These are phyloP conservation scores for Maniola hyperantus DNA, from an alignment of 2,888 invertebrate species.

Conservation along the genomic window DNA sequence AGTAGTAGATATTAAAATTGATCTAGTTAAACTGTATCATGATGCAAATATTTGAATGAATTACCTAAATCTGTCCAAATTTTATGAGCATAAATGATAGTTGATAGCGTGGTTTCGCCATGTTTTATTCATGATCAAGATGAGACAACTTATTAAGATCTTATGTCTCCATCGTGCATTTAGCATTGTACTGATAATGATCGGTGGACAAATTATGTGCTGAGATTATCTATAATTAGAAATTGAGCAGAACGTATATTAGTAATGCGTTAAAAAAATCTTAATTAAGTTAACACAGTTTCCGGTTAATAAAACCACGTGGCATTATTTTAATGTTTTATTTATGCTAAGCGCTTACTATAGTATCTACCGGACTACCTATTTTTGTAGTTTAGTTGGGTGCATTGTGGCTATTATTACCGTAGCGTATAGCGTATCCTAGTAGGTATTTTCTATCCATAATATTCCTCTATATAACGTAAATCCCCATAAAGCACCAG, in stretches of 20 bases:
- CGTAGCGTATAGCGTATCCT: neutral
- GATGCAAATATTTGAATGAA: conserved; percentile 32
- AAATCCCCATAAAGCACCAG: too few relatives aligned
- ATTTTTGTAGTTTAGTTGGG: neutral
- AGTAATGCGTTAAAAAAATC: conserved; percentile 8
- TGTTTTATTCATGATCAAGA: conserved; percentile 34
- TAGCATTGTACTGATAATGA: conserved; percentile 19
- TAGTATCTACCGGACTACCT: neutral
- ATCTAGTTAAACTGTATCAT: conserved; percentile 32
- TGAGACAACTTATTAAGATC: conserved; percentile 25
- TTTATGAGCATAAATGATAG: conserved; percentile 33
- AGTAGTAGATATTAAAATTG: conserved; percentile 28
- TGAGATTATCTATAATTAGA: conserved; percentile 18
- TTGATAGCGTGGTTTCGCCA: conserved; percentile 23
- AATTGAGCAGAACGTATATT: conserved; percentile 16
- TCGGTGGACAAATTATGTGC: conserved; percentile 20
- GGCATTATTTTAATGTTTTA: conserved; percentile 39
- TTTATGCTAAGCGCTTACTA: conserved; percentile 45
- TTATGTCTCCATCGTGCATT: conserved; percentile 19
- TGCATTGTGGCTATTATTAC: neutral
- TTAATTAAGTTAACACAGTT: conserved; percentile 19
- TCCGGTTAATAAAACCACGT: neutral
- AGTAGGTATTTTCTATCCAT: too few relatives aligned
- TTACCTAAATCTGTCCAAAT: conserved; percentile 30
- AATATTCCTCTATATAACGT: too few relatives aligned